Base-by-base conservation (phyloP, 2,888 invertebrate genomes). In the Drosophila emarginata region DNA sequence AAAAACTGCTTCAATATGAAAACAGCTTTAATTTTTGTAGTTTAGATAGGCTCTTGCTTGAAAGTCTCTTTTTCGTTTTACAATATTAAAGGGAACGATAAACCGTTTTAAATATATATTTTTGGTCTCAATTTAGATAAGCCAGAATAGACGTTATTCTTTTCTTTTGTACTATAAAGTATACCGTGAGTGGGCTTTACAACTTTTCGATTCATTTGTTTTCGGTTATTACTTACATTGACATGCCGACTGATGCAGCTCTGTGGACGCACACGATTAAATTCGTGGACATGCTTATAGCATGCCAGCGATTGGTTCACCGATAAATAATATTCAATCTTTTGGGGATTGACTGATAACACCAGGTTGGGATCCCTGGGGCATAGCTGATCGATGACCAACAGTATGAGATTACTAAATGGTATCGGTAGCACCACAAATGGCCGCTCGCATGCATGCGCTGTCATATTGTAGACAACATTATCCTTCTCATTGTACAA, bases 191-290 rank as follows among this genome's bases (percentile, higher is more conserved):
- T 26, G 26, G 4, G 4, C 23, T 23, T 5, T 26, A 5, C 5
- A 26, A 26, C 26, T 1, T 12, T 11, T 21, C 28, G 5, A 9
- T 3, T 14, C 11, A 0, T 37, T 37, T n/a, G n/a, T n/a, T 36
- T 14, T 36, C 11, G 21, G 2, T 45, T 45, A 6, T 1, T 1
- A 92, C 94, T 94, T 91, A 96, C 96, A 89, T 95, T 95, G 21
- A 94, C 93, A 91, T 96, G 96, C 79, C 94, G 94, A 74, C 95
- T 95, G 74, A 96, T 96, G 90, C 96, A 96, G 61, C 95, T 95
- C 72, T 93, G 93, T 14, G 96, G 96, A 77, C 94, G 94, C 77
- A 94, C 93, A 70, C 96, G 93, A 54, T 94, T 93, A 72, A 95
- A 92, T 45, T 94, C 93, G 77, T 94, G 93, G 81, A 93, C 92